Conservation (phyloP, 2,797 vertebrate species). For the Bufotes viridis region DNA sequence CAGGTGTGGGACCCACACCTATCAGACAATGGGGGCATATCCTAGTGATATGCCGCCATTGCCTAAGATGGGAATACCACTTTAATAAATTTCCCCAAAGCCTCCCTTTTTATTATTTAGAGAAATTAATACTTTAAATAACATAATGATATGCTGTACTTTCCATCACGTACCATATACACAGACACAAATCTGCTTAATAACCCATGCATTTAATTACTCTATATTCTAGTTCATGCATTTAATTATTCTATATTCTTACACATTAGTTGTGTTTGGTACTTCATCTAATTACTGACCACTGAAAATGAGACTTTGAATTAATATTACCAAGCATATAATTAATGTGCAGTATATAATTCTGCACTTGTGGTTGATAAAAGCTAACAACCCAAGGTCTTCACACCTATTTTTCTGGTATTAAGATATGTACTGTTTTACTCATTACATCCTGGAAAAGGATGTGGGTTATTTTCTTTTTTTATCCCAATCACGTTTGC, state of each 20-base stretch:
- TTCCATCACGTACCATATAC: neutral
- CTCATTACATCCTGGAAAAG: conserved; percentile 39
- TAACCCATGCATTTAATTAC: neutral
- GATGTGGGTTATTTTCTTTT: conserved; percentile 30
- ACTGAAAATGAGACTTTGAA: neutral
- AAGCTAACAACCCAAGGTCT: neutral
- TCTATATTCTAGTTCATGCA: too few relatives aligned
- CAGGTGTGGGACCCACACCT: too few relatives aligned
- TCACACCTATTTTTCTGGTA: conserved; percentile 9
- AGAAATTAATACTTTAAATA: too few relatives aligned
- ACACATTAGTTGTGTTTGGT: neutral
- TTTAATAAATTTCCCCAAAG: too few relatives aligned
- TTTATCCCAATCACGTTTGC: neutral
- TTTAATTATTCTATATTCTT: neutral
- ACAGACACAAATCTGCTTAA: neutral
- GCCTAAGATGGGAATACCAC: too few relatives aligned
- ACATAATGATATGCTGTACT: neutral
- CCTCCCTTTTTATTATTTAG: too few relatives aligned
- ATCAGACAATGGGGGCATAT: too few relatives aligned
- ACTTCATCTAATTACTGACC: neutral
- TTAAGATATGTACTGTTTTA: neutral
- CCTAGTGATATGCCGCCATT: too few relatives aligned
- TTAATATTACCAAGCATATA: neutral
- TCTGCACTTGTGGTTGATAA: neutral
- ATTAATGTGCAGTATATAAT: neutral